These are phyloP conservation scores for Charadrius vociferus DNA, from an alignment of 2,113 vertebrate genomes.

Conservation along the genomic window DNA sequence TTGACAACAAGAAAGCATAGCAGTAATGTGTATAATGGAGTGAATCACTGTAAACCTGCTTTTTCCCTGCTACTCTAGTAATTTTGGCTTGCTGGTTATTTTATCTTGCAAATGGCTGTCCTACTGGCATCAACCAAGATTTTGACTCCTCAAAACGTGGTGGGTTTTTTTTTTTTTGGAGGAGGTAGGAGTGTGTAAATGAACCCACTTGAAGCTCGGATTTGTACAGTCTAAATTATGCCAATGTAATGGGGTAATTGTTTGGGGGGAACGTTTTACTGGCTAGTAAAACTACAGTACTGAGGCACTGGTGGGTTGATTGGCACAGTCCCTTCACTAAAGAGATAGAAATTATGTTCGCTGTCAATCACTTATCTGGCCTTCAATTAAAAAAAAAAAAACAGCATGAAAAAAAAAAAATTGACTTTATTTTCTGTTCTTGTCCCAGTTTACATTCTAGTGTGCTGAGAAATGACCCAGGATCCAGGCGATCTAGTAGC, in stretches of 20 bases:
- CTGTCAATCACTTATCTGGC: neutral
- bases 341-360: neutral
- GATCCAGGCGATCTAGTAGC: conserved; percentile 88
- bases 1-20: neutral
- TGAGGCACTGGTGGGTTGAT: neutral
- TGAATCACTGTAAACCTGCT: neutral
- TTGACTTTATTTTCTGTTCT: neutral
- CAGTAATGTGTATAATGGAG: neutral
- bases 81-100: neutral
- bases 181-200: neutral
- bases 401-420: neutral
- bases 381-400: neutral
- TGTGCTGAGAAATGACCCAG: conserved; percentile 84
- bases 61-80: neutral
- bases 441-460: conserved; percentile 88
- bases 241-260: neutral
- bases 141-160: neutral
- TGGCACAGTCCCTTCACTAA: neutral
- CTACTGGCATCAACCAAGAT: neutral
- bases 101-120: neutral
- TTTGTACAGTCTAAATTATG: neutral
- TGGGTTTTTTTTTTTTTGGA: too few relatives aligned
- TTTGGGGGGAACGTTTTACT: neutral
- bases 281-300: neutral
- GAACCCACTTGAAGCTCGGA: neutral